Conservation (phyloP, 1,140 invertebrate genomes). For the Panagrolaimus sp. region DNA sequence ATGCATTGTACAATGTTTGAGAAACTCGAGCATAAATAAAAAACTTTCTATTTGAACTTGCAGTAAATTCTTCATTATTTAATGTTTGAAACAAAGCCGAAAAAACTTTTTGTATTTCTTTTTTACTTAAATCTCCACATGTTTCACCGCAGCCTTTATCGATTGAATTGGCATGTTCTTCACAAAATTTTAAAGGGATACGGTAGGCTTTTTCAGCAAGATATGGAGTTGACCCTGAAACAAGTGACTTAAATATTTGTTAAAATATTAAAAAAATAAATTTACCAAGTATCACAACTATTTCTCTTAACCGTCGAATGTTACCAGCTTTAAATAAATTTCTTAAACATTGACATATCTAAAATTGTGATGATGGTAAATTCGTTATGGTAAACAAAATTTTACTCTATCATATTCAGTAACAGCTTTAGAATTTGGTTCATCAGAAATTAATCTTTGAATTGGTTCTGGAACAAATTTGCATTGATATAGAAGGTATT, state of each 20-base stretch:
- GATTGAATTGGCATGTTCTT: neutral
- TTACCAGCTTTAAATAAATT: neutral
- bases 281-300: neutral
- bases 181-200: neutral
- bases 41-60: conserved; percentile 5
- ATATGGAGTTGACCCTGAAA: neutral
- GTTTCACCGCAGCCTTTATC: neutral
- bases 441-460: neutral
- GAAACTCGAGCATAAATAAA: conserved; percentile 10
- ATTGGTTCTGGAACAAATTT: neutral
- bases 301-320: neutral
- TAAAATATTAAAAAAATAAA: too few species aligned
- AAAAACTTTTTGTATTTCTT: neutral
- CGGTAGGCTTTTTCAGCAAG: neutral
- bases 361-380: too few species aligned
- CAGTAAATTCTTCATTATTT: neutral
- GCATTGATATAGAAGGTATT: neutral
- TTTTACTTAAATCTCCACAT: neutral
- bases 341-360: neutral
- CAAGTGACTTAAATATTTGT: too few species aligned
- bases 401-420: neutral
- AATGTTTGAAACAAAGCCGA: neutral
- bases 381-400: too few species aligned
- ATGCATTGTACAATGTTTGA: neutral
- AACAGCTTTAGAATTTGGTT: neutral